Conservation (phyloP, 37 sponge, comb jelly and placozoan species). For the Spongia lamella region DNA sequence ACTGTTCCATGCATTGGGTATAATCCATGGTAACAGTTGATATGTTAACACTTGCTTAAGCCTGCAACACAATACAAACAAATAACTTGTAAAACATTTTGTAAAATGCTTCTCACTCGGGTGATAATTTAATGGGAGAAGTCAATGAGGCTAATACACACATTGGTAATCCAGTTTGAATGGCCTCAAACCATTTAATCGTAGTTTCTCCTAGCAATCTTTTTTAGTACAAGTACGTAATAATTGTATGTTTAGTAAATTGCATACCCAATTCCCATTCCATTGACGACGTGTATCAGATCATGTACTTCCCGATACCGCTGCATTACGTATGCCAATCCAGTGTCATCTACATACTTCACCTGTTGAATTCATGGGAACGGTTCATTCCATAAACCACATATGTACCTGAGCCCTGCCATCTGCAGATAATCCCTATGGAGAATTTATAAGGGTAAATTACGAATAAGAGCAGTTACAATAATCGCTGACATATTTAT, state of each 20-base stretch:
- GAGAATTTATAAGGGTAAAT: neutral
- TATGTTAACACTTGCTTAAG: slow-evolving; percentile 16
- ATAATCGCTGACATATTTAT: neutral
- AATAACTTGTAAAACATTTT: neutral
- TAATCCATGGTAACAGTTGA: slow-evolving; percentile 45
- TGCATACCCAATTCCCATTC: slow-evolving; percentile 37
- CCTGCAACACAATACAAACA: slow-evolving; percentile 7
- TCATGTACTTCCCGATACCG: slow-evolving; percentile 79
- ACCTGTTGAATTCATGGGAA: slow-evolving; percentile 24
- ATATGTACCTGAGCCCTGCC: neutral
- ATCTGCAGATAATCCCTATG: slow-evolving; percentile 5
- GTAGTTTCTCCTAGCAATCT: slow-evolving; percentile 51
- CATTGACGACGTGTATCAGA: slow-evolving; percentile 55
- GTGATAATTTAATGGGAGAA: slow-evolving; percentile 39
- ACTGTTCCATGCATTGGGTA: slow-evolving; percentile 19
- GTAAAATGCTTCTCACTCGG: slow-evolving; percentile 1
- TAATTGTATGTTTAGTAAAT: neutral
- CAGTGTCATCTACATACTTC: slow-evolving; percentile 60
- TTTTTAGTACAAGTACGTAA: neutral
- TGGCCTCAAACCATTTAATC: slow-evolving; percentile 76
- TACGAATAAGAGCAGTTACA: neutral
- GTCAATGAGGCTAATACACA: slow-evolving; percentile 54
- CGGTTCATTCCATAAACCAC: neutral
- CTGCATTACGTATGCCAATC: slow-evolving; percentile 75
- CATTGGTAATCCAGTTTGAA: slow-evolving; percentile 78